These are phyloP conservation scores for Tokudaia tokunoshimensis DNA, from an alignment of 2,797 vertebrate genomes.

Conservation along the genomic window DNA sequence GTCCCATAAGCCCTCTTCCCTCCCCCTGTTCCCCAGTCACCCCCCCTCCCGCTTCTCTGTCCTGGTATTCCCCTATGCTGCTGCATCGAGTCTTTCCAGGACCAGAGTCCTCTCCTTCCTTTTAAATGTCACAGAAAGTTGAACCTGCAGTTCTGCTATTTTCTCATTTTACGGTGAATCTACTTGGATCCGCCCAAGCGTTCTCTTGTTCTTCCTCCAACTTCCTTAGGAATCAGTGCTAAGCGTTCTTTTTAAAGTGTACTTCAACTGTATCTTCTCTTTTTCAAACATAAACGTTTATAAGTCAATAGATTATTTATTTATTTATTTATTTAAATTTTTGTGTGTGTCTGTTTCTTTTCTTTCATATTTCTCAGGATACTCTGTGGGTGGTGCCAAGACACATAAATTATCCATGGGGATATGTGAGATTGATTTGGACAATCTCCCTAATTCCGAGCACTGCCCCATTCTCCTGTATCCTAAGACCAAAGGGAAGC, in stretches of 20 bases:
- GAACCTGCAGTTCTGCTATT: background rate
- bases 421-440: background rate
- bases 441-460: background rate
- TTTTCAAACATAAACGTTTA: background rate
- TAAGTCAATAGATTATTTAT: background rate
- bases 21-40: no score
- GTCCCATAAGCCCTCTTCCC: no score
- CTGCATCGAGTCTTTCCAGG: no score
- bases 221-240: background rate
- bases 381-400: background rate
- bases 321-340: background rate
- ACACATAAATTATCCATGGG: background rate
- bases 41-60: no score
- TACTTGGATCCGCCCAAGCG: background rate
- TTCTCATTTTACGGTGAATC: background rate
- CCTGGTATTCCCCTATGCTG: no score
- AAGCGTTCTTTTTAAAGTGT: background rate
- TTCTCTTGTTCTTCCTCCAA: background rate
- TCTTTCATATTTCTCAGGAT: background rate
- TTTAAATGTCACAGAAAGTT: background rate
- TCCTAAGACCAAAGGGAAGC: background rate
- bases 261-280: background rate
- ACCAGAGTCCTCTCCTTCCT: background rate
- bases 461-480: rapidly evolving
- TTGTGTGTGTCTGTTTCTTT: background rate